phyloP scores from a whole-genome alignment of 1,140 invertebrate species.

The Drosophila prosaltans region DNA sequence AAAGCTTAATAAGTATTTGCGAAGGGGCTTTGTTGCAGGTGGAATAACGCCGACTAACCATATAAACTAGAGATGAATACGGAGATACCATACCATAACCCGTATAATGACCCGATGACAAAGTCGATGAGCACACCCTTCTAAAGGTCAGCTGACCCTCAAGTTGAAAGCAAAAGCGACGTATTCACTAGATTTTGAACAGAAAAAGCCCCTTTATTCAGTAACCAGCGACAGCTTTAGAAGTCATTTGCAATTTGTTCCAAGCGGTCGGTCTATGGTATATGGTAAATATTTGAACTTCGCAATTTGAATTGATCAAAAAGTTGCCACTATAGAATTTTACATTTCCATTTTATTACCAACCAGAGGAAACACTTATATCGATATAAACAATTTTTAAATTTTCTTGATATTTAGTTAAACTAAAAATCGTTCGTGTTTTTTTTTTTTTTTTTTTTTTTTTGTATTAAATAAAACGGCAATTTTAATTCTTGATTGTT shows the following conservation, averaged over 20 bases:
- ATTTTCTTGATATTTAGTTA: too few species aligned
- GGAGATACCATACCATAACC: neutral
- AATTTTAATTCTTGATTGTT: too few species aligned
- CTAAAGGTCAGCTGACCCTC: neutral
- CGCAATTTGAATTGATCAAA: constrained; percentile 21
- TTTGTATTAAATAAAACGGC: too few species aligned
- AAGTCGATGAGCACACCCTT: neutral
- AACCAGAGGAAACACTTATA: constrained; percentile 11
- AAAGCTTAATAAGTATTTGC: constrained; percentile 72
- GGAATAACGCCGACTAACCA: constrained; percentile 44
- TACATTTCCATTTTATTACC: constrained; percentile 55
- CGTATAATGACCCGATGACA: neutral
- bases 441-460: too few species aligned
- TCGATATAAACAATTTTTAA: too few species aligned
- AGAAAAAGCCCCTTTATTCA: constrained; percentile 23
- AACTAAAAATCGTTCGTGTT: too few species aligned
- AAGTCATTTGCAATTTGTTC: constrained; percentile 43
- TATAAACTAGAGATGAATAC: constrained; percentile 15
- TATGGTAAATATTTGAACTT: constrained; percentile 10
- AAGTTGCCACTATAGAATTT: constrained; percentile 62
- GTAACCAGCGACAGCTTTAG: constrained; percentile 31
- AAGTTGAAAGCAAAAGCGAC: constrained; percentile 16
- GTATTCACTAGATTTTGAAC: constrained; percentile 39
- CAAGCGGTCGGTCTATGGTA: constrained; percentile 9
- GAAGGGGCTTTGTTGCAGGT: constrained; percentile 51